Conservation (phyloP, 2,888 invertebrate genomes). For the Hydraecia micacea region DNA sequence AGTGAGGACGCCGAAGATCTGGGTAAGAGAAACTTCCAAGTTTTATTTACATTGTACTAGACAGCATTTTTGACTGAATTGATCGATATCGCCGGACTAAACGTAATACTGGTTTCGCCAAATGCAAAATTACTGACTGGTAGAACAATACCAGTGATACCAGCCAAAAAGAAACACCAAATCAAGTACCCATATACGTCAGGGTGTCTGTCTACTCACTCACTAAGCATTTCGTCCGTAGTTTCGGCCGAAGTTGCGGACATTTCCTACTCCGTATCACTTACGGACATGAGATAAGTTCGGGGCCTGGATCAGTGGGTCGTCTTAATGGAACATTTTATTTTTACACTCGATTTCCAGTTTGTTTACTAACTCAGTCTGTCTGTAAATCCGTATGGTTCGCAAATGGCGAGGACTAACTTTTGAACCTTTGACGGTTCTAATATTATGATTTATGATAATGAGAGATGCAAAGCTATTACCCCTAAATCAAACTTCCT, state of each 20-base stretch:
- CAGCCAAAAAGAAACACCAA: not conserved
- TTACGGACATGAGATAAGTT: not conserved
- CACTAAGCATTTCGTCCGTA: not conserved
- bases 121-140: not conserved
- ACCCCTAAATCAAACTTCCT: not conserved
- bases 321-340: constrained; percentile 27
- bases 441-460: constrained; percentile 9
- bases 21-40: constrained; percentile 75
- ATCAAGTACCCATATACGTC: not conserved
- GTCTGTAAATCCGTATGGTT: not conserved
- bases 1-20: constrained; percentile 88
- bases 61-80: not conserved
- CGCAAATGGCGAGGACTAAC: not conserved
- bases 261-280: not conserved
- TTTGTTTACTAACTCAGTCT: constrained; percentile 10
- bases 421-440: constrained; percentile 20
- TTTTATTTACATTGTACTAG: not conserved
- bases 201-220: not conserved
- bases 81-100: not conserved
- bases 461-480: constrained; percentile 1
- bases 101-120: not conserved
- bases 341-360: constrained; percentile 9
- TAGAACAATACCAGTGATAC: not conserved
- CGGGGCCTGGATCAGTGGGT: too few relatives aligned
- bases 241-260: not conserved